Percentiles rank a stretch among this genome's conserved stretches.
Conservation (phyloP, 2,113 vertebrate species). For the Protobothrops flavoviridis region DNA sequence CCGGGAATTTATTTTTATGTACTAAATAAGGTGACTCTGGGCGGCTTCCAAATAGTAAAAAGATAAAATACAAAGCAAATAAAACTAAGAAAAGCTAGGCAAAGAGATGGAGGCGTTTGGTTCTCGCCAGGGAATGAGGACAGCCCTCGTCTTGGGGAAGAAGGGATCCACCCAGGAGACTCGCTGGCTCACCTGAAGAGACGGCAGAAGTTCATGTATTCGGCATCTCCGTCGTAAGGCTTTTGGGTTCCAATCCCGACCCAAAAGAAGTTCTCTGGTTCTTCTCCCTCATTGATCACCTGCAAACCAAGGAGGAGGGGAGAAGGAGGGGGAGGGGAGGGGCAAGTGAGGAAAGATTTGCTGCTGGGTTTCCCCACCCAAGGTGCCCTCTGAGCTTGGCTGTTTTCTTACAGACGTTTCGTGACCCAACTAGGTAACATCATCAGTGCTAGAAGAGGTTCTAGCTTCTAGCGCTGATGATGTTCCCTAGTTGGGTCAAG, state of each 20-base stretch:
- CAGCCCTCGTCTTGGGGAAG: background rate
- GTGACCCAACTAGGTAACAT: background rate
- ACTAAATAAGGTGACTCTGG: background rate
- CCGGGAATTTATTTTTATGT: background rate
- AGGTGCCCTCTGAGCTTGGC: background rate
- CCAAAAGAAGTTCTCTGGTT: slow-evolving; percentile 99
- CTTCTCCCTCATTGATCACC: slow-evolving; percentile 97
- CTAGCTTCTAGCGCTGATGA: no score
- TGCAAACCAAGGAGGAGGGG: slow-evolving; percentile 33
- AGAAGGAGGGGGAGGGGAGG: background rate
- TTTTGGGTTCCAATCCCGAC: slow-evolving; percentile 95
- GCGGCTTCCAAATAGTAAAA: background rate
- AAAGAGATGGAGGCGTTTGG: background rate
- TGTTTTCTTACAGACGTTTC: background rate
- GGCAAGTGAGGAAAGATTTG: background rate
- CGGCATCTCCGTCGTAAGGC: slow-evolving; percentile 88
- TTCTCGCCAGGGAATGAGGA: background rate
- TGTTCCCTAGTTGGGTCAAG: no score
- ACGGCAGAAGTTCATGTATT: slow-evolving; percentile 93
- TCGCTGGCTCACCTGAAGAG: slow-evolving; percentile 85
- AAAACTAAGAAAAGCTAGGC: background rate
- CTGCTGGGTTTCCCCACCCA: no score
- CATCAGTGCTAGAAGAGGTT: background rate
- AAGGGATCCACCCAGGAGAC: no score
- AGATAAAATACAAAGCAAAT: background rate